phyloP scores from a whole-genome alignment of 2,797 vertebrate species.

The Ceyx erithaca region DNA sequence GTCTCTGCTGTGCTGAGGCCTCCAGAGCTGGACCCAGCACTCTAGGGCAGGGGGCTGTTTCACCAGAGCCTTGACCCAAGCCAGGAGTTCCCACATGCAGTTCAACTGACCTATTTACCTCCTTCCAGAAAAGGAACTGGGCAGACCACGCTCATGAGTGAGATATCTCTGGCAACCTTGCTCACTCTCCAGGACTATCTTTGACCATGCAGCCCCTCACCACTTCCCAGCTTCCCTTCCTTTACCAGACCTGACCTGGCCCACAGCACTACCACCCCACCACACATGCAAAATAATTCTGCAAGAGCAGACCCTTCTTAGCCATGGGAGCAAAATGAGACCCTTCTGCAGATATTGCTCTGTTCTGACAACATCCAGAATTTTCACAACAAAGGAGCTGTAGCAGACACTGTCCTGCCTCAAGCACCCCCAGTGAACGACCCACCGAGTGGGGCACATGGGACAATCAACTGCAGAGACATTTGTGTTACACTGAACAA shows the following conservation, averaged over 20 bases:
- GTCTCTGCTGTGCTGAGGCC: neutral
- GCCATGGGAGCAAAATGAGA: accelerated
- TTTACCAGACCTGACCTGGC: accelerated
- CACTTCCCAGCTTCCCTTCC: neutral
- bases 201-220: accelerated
- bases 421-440: accelerated
- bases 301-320: neutral
- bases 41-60: neutral
- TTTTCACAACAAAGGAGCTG: neutral
- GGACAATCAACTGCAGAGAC: neutral
- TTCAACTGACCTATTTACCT: neutral
- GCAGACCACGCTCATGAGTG: accelerated
- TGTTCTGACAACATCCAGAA: accelerated
- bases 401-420: neutral
- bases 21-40: neutral
- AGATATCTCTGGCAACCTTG: neutral
- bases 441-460: accelerated
- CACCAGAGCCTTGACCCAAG: neutral
- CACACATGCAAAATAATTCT: neutral
- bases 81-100: neutral
- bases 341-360: neutral
- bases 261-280: neutral
- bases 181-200: accelerated
- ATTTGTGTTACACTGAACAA: neutral
- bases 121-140: neutral